These are phyloP conservation scores for Pristionchus arcanus DNA, from an alignment of 2,888 invertebrate genomes.

Conservation along the genomic window DNA sequence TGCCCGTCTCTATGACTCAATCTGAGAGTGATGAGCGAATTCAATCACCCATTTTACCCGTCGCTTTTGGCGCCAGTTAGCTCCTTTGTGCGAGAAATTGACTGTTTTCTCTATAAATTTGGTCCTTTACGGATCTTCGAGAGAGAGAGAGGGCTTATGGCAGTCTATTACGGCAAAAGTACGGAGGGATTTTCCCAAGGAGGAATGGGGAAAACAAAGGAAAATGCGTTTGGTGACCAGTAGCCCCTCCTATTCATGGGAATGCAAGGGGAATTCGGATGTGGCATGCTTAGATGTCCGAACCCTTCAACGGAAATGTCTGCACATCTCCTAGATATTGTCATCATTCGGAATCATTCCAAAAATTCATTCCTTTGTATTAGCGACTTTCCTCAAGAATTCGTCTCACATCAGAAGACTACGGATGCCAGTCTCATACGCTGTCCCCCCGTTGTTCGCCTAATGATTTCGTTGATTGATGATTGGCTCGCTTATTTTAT, in stretches of 20 bases:
- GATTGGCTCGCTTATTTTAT: not conserved
- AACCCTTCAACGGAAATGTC: too few relatives aligned
- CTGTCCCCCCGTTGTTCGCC: not conserved
- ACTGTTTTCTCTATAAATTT: not conserved
- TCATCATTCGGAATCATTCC: too few relatives aligned
- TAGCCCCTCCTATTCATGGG: not conserved
- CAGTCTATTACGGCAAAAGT: not conserved
- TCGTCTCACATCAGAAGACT: not conserved
- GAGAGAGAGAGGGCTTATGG: not conserved
- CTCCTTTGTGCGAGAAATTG: not conserved
- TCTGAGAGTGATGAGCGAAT: not conserved
- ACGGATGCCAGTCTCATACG: not conserved
- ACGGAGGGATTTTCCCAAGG: not conserved
- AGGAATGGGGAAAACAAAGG: not conserved
- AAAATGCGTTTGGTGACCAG: not conserved
- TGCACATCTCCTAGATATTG: too few relatives aligned
- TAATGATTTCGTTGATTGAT: not conserved
- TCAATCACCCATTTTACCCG: not conserved
- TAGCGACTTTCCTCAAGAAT: too few relatives aligned
- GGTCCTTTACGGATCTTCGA: not conserved
- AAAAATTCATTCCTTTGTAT: too few relatives aligned
- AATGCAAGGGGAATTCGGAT: not conserved
- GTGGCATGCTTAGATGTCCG: too few relatives aligned
- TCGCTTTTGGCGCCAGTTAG: not conserved
- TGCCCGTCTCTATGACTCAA: not conserved